Evolutionary conservation across 1,140 invertebrate species (phyloP).

Genomic region (Brachionus koreanus): DNA sequence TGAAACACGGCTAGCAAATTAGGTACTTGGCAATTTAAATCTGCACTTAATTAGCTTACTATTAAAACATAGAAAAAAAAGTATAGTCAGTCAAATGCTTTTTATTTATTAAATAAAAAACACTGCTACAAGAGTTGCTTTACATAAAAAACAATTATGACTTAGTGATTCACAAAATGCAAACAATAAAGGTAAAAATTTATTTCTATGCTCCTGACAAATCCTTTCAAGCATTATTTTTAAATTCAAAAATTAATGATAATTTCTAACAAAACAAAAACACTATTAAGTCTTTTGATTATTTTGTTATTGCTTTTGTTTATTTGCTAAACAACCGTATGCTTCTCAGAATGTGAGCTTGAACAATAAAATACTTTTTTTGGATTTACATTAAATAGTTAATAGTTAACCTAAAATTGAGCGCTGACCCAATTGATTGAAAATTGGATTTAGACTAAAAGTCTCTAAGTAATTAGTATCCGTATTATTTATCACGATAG

Average conservation of each 20-base stretch:
- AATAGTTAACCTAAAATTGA: neutral
- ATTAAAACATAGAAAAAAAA: neutral
- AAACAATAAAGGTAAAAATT: conserved; percentile 8
- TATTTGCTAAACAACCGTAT: conserved; percentile 15
- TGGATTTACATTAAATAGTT: neutral
- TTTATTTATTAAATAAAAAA: neutral
- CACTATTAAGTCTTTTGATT: neutral
- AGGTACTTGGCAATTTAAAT: neutral
- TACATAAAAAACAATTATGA: neutral
- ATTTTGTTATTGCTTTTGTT: conserved; percentile 14
- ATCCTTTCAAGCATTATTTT: neutral
- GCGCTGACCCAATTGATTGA: neutral
- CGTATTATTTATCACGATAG: neutral
- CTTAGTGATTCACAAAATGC: conserved; percentile 6
- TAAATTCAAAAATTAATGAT: neutral
- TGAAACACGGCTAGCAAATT: neutral
- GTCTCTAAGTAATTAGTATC: neutral
- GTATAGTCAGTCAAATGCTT: neutral
- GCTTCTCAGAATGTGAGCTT: neutral
- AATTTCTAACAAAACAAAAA: neutral
- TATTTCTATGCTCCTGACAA: conserved; percentile 3
- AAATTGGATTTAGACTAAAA: neutral
- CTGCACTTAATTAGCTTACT: neutral
- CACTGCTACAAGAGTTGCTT: neutral
- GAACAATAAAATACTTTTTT: neutral